A percentile compares a stretch with the other conserved stretches of the same genome.
phyloP scores from a whole-genome alignment of 2,797 vertebrate species.

The Vespertilio murinus region DNA sequence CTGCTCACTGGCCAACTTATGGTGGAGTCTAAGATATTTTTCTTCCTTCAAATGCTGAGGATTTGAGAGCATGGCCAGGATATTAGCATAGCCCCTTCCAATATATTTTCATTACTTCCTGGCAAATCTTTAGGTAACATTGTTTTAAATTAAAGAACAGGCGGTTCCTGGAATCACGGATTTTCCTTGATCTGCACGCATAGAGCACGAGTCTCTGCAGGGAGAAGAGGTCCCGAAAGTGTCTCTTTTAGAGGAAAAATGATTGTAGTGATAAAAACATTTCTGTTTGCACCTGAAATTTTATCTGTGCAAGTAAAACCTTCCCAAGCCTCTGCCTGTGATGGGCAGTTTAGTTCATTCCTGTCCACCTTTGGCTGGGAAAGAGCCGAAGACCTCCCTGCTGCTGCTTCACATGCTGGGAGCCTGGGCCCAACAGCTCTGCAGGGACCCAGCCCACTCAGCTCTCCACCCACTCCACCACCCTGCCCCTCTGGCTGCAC shows the following conservation, averaged over 20 bases:
- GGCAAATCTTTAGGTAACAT: conserved; percentile 35
- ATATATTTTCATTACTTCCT: conserved; percentile 34
- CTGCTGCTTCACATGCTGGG: neutral
- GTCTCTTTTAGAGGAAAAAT: conserved; percentile 31
- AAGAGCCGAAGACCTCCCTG: neutral
- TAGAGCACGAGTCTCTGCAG: neutral
- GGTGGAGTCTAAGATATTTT: neutral
- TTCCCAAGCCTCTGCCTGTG: neutral
- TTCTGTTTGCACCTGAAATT: neutral
- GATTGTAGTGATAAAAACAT: neutral
- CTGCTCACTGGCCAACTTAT: neutral
- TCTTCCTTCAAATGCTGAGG: conserved; percentile 15
- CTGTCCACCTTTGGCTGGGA: neutral
- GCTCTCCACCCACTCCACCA: neutral
- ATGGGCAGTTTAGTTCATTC: neutral
- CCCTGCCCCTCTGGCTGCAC: neutral
- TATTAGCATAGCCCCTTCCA: neutral
- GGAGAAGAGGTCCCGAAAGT: neutral
- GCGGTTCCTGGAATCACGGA: neutral
- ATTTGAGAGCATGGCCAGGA: neutral
- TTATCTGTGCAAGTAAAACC: neutral
- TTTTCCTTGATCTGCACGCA: neutral
- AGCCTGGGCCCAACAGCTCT: neutral
- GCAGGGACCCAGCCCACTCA: neutral
- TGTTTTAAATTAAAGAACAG: conserved; percentile 42